Conservation (phyloP, 2,113 vertebrate genomes). For the Gymnobelideus leadbeateri region DNA sequence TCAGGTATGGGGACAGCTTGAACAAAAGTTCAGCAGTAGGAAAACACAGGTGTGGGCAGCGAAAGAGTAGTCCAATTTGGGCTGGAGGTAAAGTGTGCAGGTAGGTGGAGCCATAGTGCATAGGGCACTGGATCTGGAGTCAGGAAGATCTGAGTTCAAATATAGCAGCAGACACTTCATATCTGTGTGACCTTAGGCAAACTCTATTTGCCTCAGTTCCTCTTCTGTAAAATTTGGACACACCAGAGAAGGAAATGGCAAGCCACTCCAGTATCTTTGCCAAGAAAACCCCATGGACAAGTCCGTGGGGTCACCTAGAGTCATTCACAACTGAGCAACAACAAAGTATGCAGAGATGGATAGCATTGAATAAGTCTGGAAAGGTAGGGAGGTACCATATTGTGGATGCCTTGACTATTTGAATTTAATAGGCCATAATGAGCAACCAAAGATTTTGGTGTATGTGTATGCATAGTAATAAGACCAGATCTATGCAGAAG, state of each 20-base stretch:
- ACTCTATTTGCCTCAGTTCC: not conserved
- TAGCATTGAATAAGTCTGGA: not conserved
- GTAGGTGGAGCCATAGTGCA: not conserved
- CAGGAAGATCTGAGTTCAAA: not conserved
- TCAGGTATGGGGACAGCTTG: not conserved
- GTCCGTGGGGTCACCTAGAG: not conserved
- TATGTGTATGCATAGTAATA: not conserved
- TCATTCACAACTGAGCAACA: not conserved
- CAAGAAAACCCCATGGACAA: not conserved
- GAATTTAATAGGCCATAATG: not conserved
- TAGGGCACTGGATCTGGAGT: too few relatives aligned
- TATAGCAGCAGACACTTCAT: not conserved
- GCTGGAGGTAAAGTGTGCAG: not conserved
- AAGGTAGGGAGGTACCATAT: not conserved
- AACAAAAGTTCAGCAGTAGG: not conserved
- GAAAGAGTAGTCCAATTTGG: not conserved
- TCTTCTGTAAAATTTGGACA: not conserved
- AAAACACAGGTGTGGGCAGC: not conserved
- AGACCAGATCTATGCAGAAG: not conserved
- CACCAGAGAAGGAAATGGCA: not conserved
- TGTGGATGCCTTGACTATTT: not conserved
- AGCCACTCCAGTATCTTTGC: not conserved
- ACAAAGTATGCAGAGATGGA: not conserved
- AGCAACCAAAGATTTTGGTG: not conserved
- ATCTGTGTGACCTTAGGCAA: not conserved